These are phyloP conservation scores for Lipophrys pholis DNA, from an alignment of 2,113 vertebrate genomes.

Conservation along the genomic window DNA sequence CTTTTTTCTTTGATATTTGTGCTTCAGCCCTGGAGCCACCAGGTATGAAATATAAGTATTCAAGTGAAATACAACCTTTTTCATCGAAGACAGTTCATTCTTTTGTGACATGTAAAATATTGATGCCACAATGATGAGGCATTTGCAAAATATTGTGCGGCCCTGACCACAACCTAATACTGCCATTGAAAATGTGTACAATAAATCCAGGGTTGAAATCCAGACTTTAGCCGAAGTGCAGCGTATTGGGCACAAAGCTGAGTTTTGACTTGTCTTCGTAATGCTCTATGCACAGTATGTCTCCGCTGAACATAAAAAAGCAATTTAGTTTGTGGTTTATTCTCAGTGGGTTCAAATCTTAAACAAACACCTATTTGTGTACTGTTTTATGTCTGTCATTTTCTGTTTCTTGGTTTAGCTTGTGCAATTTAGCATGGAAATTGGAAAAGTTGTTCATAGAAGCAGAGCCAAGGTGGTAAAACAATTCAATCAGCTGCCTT, in stretches of 20 bases:
- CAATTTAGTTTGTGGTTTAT: slow-evolving; percentile 47
- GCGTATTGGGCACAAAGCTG: slow-evolving; percentile 1
- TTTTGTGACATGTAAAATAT: too few species aligned
- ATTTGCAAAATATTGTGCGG: too few species aligned
- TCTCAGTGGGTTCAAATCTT: slow-evolving; percentile 38
- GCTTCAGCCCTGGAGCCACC: too few species aligned
- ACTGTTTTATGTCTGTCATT: slow-evolving; percentile 38
- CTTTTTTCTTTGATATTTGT: too few species aligned
- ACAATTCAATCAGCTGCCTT: slow-evolving; percentile 70
- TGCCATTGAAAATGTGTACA: neutral
- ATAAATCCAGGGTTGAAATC: neutral
- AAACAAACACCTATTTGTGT: slow-evolving; percentile 44
- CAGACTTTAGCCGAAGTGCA: neutral
- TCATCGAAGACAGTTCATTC: too few species aligned
- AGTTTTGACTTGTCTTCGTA: neutral
- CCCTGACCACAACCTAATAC: neutral
- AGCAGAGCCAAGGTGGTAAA: slow-evolving; percentile 45
- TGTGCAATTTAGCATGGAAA: slow-evolving; percentile 63
- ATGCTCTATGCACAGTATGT: neutral
- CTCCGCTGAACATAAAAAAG: slow-evolving; percentile 20
- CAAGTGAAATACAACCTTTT: too few species aligned
- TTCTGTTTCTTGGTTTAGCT: slow-evolving; percentile 30
- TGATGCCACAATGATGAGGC: too few species aligned
- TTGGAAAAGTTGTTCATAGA: slow-evolving; percentile 60
- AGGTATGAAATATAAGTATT: too few species aligned